phyloP scores from a whole-genome alignment of 2,797 vertebrate genomes.

The Philypnodon macrostomus region DNA sequence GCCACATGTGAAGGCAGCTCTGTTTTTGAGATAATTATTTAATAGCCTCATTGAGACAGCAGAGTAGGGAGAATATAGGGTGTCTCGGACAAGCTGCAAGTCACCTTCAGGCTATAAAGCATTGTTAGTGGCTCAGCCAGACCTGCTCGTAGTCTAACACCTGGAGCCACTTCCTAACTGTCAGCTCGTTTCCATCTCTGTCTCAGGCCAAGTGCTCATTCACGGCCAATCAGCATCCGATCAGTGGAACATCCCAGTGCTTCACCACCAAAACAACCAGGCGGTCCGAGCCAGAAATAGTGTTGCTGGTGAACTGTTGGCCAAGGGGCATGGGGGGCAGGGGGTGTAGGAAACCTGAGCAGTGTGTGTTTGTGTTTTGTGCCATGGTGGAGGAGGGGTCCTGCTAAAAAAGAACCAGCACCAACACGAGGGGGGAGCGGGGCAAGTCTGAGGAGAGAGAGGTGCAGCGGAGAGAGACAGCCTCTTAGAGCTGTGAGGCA shows the following conservation, averaged over 20 bases:
- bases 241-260: constrained; percentile 51
- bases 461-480: constrained; percentile 67
- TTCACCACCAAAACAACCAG: constrained; percentile 45
- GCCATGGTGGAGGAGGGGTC: constrained; percentile 72
- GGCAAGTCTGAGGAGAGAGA: constrained; percentile 46
- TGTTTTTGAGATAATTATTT: constrained; percentile 26
- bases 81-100: constrained; percentile 22
- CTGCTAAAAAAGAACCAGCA: constrained; percentile 68
- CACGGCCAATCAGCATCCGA: constrained; percentile 50
- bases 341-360: constrained; percentile 68
- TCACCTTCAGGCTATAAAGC: constrained; percentile 41
- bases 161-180: constrained; percentile 51
- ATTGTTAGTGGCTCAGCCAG: constrained; percentile 23
- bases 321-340: constrained; percentile 61
- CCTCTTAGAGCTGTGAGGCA: constrained; percentile 71
- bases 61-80: constrained; percentile 4
- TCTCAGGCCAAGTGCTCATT: constrained; percentile 36
- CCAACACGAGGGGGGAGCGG: constrained; percentile 37
- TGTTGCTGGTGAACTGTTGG: constrained; percentile 53
- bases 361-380: constrained; percentile 55
- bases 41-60: constrained; percentile 16
- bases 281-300: constrained; percentile 69
- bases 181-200: constrained; percentile 24
- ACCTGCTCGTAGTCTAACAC: constrained; percentile 47
- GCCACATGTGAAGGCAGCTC: constrained; percentile 13